phyloP scores from a whole-genome alignment of 2,888 invertebrate genomes.

The Rhamnusium bicolor region DNA sequence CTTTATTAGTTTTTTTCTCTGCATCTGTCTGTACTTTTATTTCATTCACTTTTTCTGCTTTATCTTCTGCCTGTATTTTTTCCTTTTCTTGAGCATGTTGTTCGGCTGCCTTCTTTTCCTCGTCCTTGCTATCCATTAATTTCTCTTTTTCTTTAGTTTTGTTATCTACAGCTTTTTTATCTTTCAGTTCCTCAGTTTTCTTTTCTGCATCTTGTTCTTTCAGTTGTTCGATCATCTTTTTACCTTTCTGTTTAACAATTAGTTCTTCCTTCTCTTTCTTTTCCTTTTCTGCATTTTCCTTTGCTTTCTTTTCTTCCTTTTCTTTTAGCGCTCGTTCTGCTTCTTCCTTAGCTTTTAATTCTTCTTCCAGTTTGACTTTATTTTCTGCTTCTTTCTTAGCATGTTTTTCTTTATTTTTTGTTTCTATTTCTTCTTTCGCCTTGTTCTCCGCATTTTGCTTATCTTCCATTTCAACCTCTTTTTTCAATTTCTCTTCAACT shows the following conservation, averaged over 20 bases:
- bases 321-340: constrained; percentile 34
- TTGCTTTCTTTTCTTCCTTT: constrained; percentile 28
- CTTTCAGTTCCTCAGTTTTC: constrained; percentile 37
- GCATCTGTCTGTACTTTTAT: constrained; percentile 46
- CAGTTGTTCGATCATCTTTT: constrained; percentile 43
- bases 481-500: constrained; percentile 16
- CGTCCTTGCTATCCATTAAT: too few relatives aligned
- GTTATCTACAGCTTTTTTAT: constrained; percentile 47
- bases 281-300: constrained; percentile 31
- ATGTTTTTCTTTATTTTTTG: constrained; percentile 40
- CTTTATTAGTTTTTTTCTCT: constrained; percentile 42
- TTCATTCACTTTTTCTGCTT: constrained; percentile 45
- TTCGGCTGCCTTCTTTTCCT: constrained; percentile 41
- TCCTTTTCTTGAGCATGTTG: constrained; percentile 44
- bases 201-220: constrained; percentile 37
- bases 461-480: constrained; percentile 4
- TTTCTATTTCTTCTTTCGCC: constrained; percentile 41
- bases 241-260: constrained; percentile 40
- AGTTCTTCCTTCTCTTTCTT: constrained; percentile 25
- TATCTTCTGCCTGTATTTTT: constrained; percentile 44
- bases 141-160: constrained; percentile 48
- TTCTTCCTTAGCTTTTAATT: constrained; percentile 34
- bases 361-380: constrained; percentile 29
- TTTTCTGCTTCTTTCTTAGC: background rate
- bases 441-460: constrained; percentile 17